phyloP scores from a whole-genome alignment of 1,140 invertebrate genomes.

The Microplitis mediator region DNA sequence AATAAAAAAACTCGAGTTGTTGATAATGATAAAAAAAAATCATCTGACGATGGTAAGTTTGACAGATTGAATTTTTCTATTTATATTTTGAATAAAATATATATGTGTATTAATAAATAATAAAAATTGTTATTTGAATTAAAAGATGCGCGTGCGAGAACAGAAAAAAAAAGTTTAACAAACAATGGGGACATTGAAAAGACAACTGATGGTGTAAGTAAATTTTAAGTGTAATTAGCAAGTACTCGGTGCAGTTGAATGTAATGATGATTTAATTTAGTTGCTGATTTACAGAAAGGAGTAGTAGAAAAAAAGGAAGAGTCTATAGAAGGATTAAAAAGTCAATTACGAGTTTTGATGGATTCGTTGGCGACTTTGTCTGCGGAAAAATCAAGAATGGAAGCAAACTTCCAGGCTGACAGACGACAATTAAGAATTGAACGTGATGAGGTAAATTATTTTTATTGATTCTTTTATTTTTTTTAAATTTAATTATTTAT shows the following conservation, averaged over 20 bases:
- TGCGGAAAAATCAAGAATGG: slow-evolving; percentile 81
- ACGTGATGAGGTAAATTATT: slow-evolving; percentile 63
- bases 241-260: neutral
- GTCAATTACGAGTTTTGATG: slow-evolving; percentile 71
- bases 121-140: too few relatives aligned
- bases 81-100: too few relatives aligned
- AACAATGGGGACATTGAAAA: too few relatives aligned
- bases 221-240: too few relatives aligned
- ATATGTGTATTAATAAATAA: too few relatives aligned
- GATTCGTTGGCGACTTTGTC: slow-evolving; percentile 79
- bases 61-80: neutral
- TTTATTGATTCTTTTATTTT: neutral
- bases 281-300: slow-evolving; percentile 11
- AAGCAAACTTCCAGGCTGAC: slow-evolving; percentile 80
- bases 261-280: neutral
- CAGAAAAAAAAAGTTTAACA: too few relatives aligned
- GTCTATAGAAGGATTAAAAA: slow-evolving; percentile 58
- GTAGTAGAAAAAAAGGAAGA: slow-evolving; percentile 37
- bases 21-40: neutral
- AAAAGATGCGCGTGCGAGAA: too few relatives aligned
- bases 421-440: slow-evolving; percentile 75
- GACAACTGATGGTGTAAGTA: too few relatives aligned
- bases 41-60: neutral
- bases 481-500: too few relatives aligned
- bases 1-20: too few relatives aligned